Evolutionary conservation across 2,113 vertebrate genomes (phyloP).

Genomic region (Nymphicus hollandicus): DNA sequence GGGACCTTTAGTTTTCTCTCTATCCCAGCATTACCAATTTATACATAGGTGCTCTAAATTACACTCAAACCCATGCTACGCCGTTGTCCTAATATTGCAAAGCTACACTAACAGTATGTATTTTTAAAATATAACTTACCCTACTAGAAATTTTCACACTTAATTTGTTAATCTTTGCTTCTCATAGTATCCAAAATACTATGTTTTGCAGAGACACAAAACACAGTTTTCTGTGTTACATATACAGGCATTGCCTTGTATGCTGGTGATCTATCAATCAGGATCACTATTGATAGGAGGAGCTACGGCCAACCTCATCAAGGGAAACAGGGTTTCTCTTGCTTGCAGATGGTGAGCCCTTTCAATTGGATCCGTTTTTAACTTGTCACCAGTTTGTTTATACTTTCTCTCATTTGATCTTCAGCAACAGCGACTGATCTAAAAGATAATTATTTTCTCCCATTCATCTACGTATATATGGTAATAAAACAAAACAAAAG

Average conservation of each 20-base stretch:
- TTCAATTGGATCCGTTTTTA: background rate
- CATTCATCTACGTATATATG: background rate
- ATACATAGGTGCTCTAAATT: background rate
- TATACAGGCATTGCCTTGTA: background rate
- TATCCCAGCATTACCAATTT: background rate
- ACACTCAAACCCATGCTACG: background rate
- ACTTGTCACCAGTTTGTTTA: background rate
- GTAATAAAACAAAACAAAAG: background rate
- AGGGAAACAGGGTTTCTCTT: background rate
- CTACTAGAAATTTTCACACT: background rate
- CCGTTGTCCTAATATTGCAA: background rate
- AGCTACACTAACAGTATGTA: background rate
- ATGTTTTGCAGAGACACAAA: background rate
- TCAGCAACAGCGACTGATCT: background rate
- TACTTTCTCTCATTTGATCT: background rate
- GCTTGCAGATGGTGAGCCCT: background rate
- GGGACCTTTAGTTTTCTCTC: background rate
- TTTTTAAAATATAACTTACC: background rate
- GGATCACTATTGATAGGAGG: rapidly evolving
- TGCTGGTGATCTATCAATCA: background rate
- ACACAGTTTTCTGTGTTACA: background rate
- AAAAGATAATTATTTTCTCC: background rate
- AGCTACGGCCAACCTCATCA: background rate
- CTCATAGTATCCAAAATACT: background rate
- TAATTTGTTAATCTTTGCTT: background rate